A percentile compares a stretch with the other conserved stretches of the same genome.
Conservation (phyloP, 2,797 vertebrate species). For the Echeneis naucrates region DNA sequence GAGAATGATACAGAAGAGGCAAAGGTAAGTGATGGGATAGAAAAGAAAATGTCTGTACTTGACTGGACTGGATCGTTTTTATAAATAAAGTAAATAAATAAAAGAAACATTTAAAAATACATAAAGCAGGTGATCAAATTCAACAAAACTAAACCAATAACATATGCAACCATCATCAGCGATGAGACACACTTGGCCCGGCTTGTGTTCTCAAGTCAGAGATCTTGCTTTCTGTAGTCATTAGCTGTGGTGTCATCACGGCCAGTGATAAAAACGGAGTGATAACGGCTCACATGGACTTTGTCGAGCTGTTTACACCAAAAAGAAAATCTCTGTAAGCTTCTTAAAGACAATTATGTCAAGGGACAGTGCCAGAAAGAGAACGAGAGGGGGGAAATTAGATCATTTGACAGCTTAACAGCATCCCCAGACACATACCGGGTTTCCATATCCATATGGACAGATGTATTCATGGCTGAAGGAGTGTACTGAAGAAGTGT, state of each 20-base stretch:
- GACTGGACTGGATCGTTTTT: too few species aligned
- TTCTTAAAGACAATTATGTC: slow-evolving; percentile 39
- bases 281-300: slow-evolving; percentile 33
- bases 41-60: background rate
- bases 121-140: background rate
- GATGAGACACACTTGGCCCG: background rate
- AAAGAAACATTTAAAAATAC: background rate
- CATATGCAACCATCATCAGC: too few species aligned
- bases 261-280: background rate
- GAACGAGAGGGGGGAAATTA: background rate
- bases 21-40: too few species aligned
- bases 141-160: too few species aligned
- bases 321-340: slow-evolving; percentile 51
- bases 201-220: background rate
- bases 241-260: background rate
- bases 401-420: background rate
- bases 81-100: too few species aligned
- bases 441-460: background rate
- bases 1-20: background rate
- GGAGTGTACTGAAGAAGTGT: background rate
- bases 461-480: background rate
- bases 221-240: background rate
- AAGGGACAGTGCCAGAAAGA: slow-evolving; percentile 24
- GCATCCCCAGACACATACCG: background rate
- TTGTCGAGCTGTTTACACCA: slow-evolving; percentile 23